phyloP scores from a whole-genome alignment of 2,888 invertebrate species.

The Neoaliturus tenellus region DNA sequence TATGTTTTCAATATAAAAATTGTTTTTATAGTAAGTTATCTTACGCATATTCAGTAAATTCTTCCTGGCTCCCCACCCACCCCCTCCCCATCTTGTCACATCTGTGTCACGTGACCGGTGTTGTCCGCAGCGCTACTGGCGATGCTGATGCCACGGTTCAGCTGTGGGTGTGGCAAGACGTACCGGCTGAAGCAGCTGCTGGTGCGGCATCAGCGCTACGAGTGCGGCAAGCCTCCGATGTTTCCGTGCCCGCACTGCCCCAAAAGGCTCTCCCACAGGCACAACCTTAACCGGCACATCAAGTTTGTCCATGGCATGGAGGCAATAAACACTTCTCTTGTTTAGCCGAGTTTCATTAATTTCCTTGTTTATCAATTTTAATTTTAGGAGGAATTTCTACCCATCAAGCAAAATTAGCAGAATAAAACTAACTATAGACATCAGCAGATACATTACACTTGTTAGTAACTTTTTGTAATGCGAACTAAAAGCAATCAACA shows the following conservation, averaged over 20 bases:
- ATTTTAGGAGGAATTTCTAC: too few species aligned
- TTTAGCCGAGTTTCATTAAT: not conserved
- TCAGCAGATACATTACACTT: too few species aligned
- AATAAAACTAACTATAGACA: too few species aligned
- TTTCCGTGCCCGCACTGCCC: conserved; percentile 55
- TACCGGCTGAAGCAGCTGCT: conserved; percentile 63
- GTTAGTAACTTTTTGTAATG: too few species aligned
- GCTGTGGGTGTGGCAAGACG: conserved; percentile 67
- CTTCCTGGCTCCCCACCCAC: too few species aligned
- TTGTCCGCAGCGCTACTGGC: not conserved
- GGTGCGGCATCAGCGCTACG: conserved; percentile 64
- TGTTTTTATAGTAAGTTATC: too few species aligned
- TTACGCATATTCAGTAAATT: too few species aligned
- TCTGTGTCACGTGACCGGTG: not conserved
- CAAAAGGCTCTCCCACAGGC: conserved; percentile 70
- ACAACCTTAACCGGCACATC: conserved; percentile 71
- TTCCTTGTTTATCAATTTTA: too few species aligned
- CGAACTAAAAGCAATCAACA: too few species aligned
- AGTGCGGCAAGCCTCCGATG: conserved; percentile 69
- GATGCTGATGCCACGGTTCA: not conserved
- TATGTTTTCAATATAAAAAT: too few species aligned
- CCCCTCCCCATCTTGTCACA: too few species aligned
- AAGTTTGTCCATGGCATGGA: conserved; percentile 59
- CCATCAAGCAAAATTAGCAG: too few species aligned
- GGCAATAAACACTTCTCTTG: not conserved